Evolutionary conservation across 2,113 vertebrate species (phyloP).

Genomic region (Ancistrus triradiatus): DNA sequence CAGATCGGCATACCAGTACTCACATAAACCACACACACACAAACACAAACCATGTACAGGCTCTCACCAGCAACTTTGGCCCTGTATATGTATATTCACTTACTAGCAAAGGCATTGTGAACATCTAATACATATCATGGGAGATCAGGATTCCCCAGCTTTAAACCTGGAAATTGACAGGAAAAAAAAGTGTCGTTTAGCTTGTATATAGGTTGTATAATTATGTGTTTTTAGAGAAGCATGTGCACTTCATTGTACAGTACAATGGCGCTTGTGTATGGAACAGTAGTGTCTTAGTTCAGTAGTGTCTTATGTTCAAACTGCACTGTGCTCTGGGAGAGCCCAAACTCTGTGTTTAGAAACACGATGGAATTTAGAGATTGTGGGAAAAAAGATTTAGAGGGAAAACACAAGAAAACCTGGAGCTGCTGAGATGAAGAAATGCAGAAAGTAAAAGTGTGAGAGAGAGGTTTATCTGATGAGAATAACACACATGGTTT

Average conservation of each 20-base stretch:
- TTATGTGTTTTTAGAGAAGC: too few relatives aligned
- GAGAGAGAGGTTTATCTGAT: not conserved
- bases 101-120: not conserved
- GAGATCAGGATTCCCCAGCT: too few relatives aligned
- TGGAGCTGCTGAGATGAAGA: not conserved
- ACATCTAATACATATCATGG: too few relatives aligned
- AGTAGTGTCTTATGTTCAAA: too few relatives aligned
- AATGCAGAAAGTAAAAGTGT: not conserved
- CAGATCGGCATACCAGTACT: not conserved
- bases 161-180: too few relatives aligned
- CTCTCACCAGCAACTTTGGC: too few relatives aligned
- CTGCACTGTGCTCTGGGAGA: slow-evolving; percentile 45
- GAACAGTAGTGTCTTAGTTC: not conserved
- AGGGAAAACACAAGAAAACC: slow-evolving; percentile 16
- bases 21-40: not conserved
- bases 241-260: not conserved
- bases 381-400: slow-evolving; percentile 43
- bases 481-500: slow-evolving; percentile 23
- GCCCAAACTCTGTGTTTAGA: not conserved
- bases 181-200: too few relatives aligned
- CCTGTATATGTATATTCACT: not conserved
- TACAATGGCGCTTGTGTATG: slow-evolving; percentile 5
- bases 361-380: slow-evolving; percentile 36
- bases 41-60: not conserved
- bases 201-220: too few relatives aligned